A percentile compares a stretch with the other conserved stretches of the same genome.
Evolutionary conservation across 2,888 invertebrate species (phyloP).

Genomic region (Drosophila austrosaltans): DNA sequence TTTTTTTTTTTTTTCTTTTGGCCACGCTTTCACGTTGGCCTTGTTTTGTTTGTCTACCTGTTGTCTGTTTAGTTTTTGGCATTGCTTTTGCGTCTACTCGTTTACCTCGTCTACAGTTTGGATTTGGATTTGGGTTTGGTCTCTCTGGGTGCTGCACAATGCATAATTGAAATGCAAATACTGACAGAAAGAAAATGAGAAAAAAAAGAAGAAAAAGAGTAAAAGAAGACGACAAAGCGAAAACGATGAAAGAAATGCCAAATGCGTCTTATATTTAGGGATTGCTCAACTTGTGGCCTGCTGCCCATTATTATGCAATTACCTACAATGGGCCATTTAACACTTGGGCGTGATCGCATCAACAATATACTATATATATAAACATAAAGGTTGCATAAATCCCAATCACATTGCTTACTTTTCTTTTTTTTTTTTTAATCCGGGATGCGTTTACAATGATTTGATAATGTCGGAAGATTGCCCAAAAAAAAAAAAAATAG

Average conservation of each 20-base stretch:
- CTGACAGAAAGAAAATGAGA: constrained; percentile 11
- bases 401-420: constrained; percentile 11
- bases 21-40: constrained; percentile 15
- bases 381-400: constrained; percentile 39
- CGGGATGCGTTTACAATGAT: constrained; percentile 20
- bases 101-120: constrained; percentile 2
- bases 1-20: not conserved
- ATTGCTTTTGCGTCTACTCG: constrained; percentile 6
- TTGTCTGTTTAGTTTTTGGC: constrained; percentile 41
- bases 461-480: constrained; percentile 18
- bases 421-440: not conserved
- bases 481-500: constrained; percentile 5
- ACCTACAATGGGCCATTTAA: constrained; percentile 50
- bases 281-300: constrained; percentile 19
- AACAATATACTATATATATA: constrained; percentile 8
- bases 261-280: constrained; percentile 30
- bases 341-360: constrained; percentile 44
- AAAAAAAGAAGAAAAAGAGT: constrained; percentile 4
- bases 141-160: constrained; percentile 23
- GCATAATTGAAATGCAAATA: constrained; percentile 56
- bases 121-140: constrained; percentile 30
- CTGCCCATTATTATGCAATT: constrained; percentile 51
- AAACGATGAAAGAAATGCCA: constrained; percentile 18
- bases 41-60: constrained; percentile 46
- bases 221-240: constrained; percentile 6